These are phyloP conservation scores for Aelia acuminata DNA, from an alignment of 2,888 invertebrate species.

Conservation along the genomic window DNA sequence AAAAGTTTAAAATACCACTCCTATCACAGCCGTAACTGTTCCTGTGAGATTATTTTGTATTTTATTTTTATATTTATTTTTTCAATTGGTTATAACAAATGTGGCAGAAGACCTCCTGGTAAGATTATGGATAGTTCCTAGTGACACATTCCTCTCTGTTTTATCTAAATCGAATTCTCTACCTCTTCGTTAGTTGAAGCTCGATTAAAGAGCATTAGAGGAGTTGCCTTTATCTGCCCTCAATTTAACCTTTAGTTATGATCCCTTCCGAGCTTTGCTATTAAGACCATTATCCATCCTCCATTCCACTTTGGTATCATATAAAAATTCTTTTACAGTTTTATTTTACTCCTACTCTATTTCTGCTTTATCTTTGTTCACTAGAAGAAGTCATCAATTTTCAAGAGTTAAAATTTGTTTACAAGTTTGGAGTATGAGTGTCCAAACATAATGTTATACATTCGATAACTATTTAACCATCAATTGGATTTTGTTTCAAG, in stretches of 20 bases:
- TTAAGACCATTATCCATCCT: background rate
- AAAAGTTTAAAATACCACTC: slow-evolving; percentile 18
- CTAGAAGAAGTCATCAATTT: slow-evolving; percentile 1
- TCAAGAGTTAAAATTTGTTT: background rate
- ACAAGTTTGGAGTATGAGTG: background rate
- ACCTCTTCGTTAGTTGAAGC: slow-evolving; percentile 19
- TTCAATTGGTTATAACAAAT: slow-evolving; percentile 32
- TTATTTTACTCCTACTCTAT: slow-evolving; percentile 6
- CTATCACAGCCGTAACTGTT: background rate
- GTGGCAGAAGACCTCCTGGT: background rate
- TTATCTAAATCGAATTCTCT: slow-evolving; percentile 32
- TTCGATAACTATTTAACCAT: background rate
- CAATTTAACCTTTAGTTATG: slow-evolving; percentile 28
- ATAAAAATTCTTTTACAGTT: slow-evolving; percentile 17
- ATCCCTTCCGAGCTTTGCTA: slow-evolving; percentile 35
- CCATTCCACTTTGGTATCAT: slow-evolving; percentile 24
- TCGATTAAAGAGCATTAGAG: slow-evolving; percentile 29
- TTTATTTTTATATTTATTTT: background rate
- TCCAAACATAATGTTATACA: background rate
- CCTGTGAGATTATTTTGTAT: background rate
- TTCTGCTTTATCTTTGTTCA: background rate
- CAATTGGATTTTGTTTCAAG: background rate
- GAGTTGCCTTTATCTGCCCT: slow-evolving; percentile 29
- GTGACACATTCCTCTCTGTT: slow-evolving; percentile 23
- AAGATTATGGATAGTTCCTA: slow-evolving; percentile 11